Evolutionary conservation across 2,797 vertebrate species (phyloP).

Genomic region (Myripristis jacobus): DNA sequence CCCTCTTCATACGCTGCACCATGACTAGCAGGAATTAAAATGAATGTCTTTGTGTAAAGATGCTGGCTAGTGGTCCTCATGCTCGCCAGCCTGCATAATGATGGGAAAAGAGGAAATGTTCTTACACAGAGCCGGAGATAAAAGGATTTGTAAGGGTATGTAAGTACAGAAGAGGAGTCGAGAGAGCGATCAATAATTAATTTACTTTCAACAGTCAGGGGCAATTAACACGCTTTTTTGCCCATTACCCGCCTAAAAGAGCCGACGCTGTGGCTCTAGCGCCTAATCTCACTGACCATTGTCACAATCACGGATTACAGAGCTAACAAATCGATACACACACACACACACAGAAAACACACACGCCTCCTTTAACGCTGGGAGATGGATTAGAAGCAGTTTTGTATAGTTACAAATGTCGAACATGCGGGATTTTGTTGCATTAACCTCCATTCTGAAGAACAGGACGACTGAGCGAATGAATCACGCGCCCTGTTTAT

Average conservation of each 20-base stretch:
- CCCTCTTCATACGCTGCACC: slow-evolving; percentile 17
- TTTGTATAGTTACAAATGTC: slow-evolving; percentile 69
- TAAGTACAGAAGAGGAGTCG: slow-evolving; percentile 84
- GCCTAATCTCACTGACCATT: slow-evolving; percentile 82
- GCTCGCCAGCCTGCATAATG: slow-evolving; percentile 73
- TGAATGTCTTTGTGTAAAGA: slow-evolving; percentile 56
- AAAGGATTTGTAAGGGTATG: slow-evolving; percentile 86
- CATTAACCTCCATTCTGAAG: slow-evolving; percentile 51
- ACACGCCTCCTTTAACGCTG: slow-evolving; percentile 47
- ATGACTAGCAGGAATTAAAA: slow-evolving; percentile 15
- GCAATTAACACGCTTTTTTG: slow-evolving; percentile 85
- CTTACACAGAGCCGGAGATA: slow-evolving; percentile 77
- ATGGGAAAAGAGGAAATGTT: slow-evolving; percentile 82
- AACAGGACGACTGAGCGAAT: slow-evolving; percentile 11
- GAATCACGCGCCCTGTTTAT: slow-evolving; percentile 5
- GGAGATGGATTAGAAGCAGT: slow-evolving; percentile 66
- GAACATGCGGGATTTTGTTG: slow-evolving; percentile 66
- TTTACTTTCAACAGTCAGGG: slow-evolving; percentile 87
- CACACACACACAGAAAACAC: slow-evolving; percentile 42
- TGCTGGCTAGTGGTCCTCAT: slow-evolving; percentile 61
- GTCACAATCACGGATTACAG: slow-evolving; percentile 83
- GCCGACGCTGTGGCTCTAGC: slow-evolving; percentile 61
- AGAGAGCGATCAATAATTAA: slow-evolving; percentile 88
- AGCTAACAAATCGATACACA: slow-evolving; percentile 76
- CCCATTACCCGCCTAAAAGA: slow-evolving; percentile 81